Evolutionary conservation across 37 sponge, comb jelly and placozoan genomes (phyloP).

Genomic region (Chondrilla cf. caribensis): DNA sequence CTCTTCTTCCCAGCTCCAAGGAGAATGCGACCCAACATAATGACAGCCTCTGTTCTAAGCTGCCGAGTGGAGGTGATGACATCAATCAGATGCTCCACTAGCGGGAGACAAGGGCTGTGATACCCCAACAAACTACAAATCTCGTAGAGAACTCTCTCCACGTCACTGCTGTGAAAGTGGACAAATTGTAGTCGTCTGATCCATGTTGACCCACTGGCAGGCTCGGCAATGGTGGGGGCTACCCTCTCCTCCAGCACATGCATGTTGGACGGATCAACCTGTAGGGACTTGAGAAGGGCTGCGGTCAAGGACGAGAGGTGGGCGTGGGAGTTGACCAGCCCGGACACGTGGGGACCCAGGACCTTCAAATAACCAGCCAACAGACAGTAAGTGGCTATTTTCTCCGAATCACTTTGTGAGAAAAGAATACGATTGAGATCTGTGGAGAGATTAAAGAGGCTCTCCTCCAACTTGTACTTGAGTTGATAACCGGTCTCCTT

Average conservation of each 20-base stretch:
- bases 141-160: conserved; percentile 14
- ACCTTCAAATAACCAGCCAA: conserved; percentile 59
- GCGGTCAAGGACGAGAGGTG: conserved; percentile 52
- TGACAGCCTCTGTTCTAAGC: conserved; percentile 25
- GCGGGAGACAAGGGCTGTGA: conserved; percentile 21
- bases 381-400: conserved; percentile 51
- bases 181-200: conserved; percentile 21
- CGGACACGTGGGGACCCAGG: conserved; percentile 36
- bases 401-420: conserved; percentile 31
- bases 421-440: not conserved
- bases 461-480: conserved; percentile 35
- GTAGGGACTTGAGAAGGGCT: conserved; percentile 48
- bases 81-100: conserved; percentile 53
- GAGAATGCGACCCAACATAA: conserved; percentile 35
- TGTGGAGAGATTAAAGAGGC: conserved; percentile 27
- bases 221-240: not conserved
- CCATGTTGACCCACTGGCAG: not conserved
- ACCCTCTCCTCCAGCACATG: conserved; percentile 19
- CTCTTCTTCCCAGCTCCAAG: conserved; percentile 30
- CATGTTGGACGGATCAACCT: conserved; percentile 19
- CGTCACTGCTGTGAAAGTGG: conserved; percentile 23
- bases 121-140: conserved; percentile 55
- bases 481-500: not conserved
- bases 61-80: not conserved
- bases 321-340: conserved; percentile 44